Conservation (phyloP, 2,888 invertebrate genomes). For the Apodemia duryi region DNA sequence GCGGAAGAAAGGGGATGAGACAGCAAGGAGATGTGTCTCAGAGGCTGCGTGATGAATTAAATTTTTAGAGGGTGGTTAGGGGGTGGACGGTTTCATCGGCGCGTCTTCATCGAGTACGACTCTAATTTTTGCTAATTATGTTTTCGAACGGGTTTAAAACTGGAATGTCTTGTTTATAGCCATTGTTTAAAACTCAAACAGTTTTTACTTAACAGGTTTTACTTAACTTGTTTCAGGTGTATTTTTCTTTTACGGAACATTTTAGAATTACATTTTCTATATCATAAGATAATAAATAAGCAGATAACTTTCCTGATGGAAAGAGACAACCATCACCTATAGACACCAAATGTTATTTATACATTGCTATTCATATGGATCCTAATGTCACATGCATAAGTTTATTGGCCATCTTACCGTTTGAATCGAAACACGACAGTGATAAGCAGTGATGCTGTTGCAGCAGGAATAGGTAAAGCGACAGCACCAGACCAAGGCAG, state of each 20-base stretch:
- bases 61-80: constrained; percentile 74
- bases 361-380: too few relatives aligned
- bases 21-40: constrained; percentile 73
- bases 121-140: constrained; percentile 71
- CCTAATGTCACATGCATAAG: too few relatives aligned
- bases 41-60: constrained; percentile 75
- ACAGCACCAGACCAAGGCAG: too few relatives aligned
- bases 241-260: background rate
- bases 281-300: too few relatives aligned
- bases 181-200: constrained; percentile 14
- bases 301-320: too few relatives aligned
- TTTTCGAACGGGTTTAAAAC: constrained; percentile 41
- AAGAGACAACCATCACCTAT: too few relatives aligned
- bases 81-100: constrained; percentile 57
- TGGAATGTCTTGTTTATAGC: constrained; percentile 22
- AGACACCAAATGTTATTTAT: too few relatives aligned
- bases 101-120: constrained; percentile 63
- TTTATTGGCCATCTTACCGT: too few relatives aligned
- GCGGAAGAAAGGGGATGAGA: constrained; percentile 73
- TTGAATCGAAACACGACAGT: too few relatives aligned
- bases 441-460: too few relatives aligned
- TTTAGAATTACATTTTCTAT: too few relatives aligned
- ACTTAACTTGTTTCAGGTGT: background rate
- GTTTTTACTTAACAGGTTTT: background rate
- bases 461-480: too few relatives aligned